Evolutionary conservation across 2,797 vertebrate species (phyloP), one percentile per base, ranked within the genome.

Genomic region (Pristis pectinata): DNA sequence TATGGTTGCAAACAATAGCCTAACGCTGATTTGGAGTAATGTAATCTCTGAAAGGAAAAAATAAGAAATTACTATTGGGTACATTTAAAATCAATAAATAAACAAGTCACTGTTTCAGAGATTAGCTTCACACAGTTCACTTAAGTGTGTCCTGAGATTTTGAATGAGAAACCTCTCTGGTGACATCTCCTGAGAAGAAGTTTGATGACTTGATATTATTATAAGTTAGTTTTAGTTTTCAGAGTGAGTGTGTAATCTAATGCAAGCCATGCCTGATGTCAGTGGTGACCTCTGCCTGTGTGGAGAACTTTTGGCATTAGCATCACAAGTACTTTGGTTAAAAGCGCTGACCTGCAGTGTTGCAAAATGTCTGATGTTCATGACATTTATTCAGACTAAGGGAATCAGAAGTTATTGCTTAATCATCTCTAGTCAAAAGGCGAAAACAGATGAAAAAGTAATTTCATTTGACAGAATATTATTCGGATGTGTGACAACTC

Each of bases 381-480:
- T 64, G n/a, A 24, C 87, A 91, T 91, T 91, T 67, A 91, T 91
- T 19, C 30, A 15, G 6, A 37, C 7, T 9, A 10, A 91, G 87
- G 87, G 37, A 64, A 89, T 89, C 87, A 91, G 56, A 64, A 9
- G 17, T 91, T 91, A 91, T 91, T 91, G 59, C n/a, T 67, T 67
- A 64, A 37, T 67, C 87, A 27, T 91, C 87, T 91, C n/a, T 22
- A 10, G 34, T 64, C 61, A 17, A 59, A 91, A 91, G 87, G 37
- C 91, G 30, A 41, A 67, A 64, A 41, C 59, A 67, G 87, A 64
- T 91, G 59, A 91, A 64, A 41, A 67, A 67, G 19, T 91, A 67
- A 91, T 67, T 67, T 91, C n/a, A 91, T 91, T 91, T 67, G 87
- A 91, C 59, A 91, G 87, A 91, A 64, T 37, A 91, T 67, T 91